phyloP scores from a whole-genome alignment of 2,797 vertebrate genomes.

The Synanceia verrucosa region DNA sequence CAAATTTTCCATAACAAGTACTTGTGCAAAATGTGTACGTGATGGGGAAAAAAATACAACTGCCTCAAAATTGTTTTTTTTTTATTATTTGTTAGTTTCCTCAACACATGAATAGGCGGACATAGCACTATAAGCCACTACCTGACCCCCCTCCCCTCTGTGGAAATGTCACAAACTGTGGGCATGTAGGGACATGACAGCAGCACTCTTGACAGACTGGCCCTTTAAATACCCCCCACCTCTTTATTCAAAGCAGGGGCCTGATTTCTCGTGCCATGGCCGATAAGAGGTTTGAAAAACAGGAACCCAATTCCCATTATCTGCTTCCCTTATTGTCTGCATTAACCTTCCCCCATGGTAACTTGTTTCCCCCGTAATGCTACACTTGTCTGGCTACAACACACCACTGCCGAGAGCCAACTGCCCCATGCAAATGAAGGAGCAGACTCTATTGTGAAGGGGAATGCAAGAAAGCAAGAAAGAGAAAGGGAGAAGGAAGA shows the following conservation, averaged over 20 bases:
- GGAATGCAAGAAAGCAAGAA: slow-evolving; percentile 45
- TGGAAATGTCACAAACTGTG: slow-evolving; percentile 56
- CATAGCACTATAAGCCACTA: neutral
- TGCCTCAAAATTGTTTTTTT: neutral
- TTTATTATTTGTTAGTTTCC: neutral
- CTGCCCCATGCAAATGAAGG: slow-evolving; percentile 97
- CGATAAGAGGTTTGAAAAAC: slow-evolving; percentile 91
- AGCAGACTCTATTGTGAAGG: slow-evolving; percentile 86
- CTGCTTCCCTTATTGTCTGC: slow-evolving; percentile 90
- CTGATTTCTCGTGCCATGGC: slow-evolving; percentile 79
- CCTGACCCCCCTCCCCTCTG: neutral
- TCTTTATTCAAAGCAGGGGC: slow-evolving; percentile 82
- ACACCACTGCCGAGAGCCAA: slow-evolving; percentile 91
- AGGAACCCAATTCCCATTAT: slow-evolving; percentile 89
- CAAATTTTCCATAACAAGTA: no score
- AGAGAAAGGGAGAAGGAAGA: slow-evolving; percentile 10
- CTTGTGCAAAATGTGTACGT: neutral
- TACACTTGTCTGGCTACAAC: slow-evolving; percentile 95
- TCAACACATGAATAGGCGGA: neutral
- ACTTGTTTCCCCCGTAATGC: slow-evolving; percentile 92
- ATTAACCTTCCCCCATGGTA: slow-evolving; percentile 94
- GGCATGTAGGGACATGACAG: slow-evolving; percentile 66
- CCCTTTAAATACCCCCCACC: slow-evolving; percentile 77
- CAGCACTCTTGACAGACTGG: slow-evolving; percentile 51
- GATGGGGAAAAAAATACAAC: neutral